Evolutionary conservation across 2,888 invertebrate species (phyloP).

Genomic region (Hypena proboscidalis): DNA sequence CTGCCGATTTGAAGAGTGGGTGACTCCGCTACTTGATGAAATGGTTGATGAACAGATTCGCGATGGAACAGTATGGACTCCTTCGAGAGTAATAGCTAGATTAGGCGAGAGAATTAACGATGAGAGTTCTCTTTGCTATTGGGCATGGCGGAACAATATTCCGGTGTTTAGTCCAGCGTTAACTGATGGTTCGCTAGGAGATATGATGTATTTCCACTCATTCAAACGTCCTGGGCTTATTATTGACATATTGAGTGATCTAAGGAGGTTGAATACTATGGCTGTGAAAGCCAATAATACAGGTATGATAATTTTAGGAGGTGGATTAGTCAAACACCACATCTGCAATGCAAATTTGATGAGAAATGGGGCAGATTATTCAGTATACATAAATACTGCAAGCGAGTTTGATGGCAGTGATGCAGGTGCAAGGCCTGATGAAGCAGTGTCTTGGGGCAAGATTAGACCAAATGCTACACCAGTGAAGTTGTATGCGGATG

Average conservation of each 20-base stretch:
- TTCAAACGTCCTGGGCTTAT: slow-evolving; percentile 96
- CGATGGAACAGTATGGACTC: slow-evolving; percentile 93
- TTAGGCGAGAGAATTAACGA: slow-evolving; percentile 96
- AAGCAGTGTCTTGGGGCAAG: slow-evolving; percentile 99
- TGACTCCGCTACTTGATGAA: slow-evolving; percentile 95
- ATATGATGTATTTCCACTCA: slow-evolving; percentile 99
- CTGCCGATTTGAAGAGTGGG: slow-evolving; percentile 98
- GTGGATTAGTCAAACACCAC: slow-evolving; percentile 99
- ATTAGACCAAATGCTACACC: slow-evolving; percentile 94
- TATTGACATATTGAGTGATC: slow-evolving; percentile 96
- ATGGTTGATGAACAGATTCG: slow-evolving; percentile 95
- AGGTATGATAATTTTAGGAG: slow-evolving; percentile 99
- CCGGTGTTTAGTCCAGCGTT: slow-evolving; percentile 99
- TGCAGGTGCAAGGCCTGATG: slow-evolving; percentile 98
- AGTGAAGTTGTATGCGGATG: slow-evolving; percentile 98
- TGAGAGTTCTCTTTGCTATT: slow-evolving; percentile 97
- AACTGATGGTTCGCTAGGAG: slow-evolving; percentile 98
- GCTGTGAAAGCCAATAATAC: slow-evolving; percentile 96
- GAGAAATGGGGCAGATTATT: slow-evolving; percentile 98
- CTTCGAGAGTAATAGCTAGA: slow-evolving; percentile 86
- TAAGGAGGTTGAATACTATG: slow-evolving; percentile 95
- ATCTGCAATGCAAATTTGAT: slow-evolving; percentile 99
- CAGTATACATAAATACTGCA: slow-evolving; percentile 97
- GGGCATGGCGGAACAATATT: slow-evolving; percentile 98
- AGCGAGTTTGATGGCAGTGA: slow-evolving; percentile 99